Conservation (phyloP, 2,797 vertebrate species). For the Decapterus maruadsi region DNA sequence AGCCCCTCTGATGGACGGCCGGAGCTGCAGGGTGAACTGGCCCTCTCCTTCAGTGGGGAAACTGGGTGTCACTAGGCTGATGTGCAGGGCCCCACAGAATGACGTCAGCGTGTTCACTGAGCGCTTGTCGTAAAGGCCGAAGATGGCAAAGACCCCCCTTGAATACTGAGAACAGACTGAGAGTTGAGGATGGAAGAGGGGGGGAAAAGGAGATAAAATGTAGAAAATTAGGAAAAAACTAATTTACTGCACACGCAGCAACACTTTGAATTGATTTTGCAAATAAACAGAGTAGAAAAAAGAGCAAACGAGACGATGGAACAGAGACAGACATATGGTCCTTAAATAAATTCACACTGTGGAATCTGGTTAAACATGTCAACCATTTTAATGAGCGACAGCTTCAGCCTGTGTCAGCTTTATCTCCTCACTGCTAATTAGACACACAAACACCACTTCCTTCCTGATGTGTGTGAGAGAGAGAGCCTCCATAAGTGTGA, state of each 20-base stretch:
- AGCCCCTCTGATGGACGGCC: conserved; percentile 95
- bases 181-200: conserved; percentile 12
- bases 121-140: conserved; percentile 98
- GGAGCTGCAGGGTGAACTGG: conserved; percentile 97
- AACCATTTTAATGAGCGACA: conserved; percentile 62
- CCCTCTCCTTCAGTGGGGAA: conserved; percentile 97
- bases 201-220: neutral
- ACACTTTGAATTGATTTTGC: conserved; percentile 7
- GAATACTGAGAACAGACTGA: conserved; percentile 94
- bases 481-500: neutral
- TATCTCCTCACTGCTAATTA: conserved; percentile 54
- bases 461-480: conserved; percentile 9
- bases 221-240: neutral
- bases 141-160: conserved; percentile 98
- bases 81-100: conserved; percentile 98
- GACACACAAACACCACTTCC: conserved; percentile 26
- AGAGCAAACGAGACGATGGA: neutral
- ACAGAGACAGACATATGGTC: conserved; percentile 3
- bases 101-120: conserved; percentile 99
- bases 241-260: conserved; percentile 1
- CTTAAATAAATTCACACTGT: conserved; percentile 52
- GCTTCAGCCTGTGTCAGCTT: conserved; percentile 37
- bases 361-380: conserved; percentile 49
- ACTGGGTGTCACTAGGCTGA: conserved; percentile 98
- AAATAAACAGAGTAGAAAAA: conserved; percentile 18